phyloP scores from a whole-genome alignment of 2,888 invertebrate genomes.

The Drosophila pseudotakahashii region DNA sequence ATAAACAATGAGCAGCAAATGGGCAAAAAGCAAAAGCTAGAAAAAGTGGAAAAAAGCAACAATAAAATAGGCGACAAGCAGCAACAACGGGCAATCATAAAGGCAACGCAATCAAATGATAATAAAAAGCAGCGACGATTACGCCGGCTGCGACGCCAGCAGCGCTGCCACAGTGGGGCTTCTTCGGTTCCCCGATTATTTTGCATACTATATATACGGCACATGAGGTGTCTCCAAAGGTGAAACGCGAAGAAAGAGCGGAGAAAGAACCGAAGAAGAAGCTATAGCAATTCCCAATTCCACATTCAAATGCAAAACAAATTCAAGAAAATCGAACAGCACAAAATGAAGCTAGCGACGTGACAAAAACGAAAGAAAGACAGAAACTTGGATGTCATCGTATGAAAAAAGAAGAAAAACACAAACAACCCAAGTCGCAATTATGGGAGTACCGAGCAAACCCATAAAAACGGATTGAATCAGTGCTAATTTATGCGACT shows the following conservation, averaged over 20 bases:
- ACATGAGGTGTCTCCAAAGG: conserved; percentile 64
- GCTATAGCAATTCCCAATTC: conserved; percentile 71
- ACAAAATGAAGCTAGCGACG: conserved; percentile 39
- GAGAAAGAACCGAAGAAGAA: conserved; percentile 60
- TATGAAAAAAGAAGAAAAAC: not conserved
- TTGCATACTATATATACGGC: conserved; percentile 49
- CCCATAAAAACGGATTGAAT: not conserved
- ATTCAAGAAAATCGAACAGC: conserved; percentile 68
- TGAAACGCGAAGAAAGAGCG: conserved; percentile 62
- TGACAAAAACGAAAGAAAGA: conserved; percentile 18
- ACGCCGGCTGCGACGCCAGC: conserved; percentile 34
- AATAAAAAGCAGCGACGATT: conserved; percentile 73
- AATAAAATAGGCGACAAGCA: conserved; percentile 70
- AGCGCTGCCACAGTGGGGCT: conserved; percentile 21
- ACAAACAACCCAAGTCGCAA: conserved; percentile 18
- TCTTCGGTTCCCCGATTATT: conserved; percentile 55
- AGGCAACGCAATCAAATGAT: conserved; percentile 79
- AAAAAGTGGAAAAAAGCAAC: conserved; percentile 66
- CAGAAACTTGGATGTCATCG: conserved; percentile 38
- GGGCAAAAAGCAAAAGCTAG: conserved; percentile 46
- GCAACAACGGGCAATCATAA: conserved; percentile 66
- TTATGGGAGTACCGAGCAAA: conserved; percentile 7
- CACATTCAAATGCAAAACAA: conserved; percentile 79
- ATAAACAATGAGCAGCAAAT: conserved; percentile 57
- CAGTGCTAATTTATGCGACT: conserved; percentile 1